Evolutionary conservation across 2,888 invertebrate genomes (phyloP).

Genomic region (Caenorhabditis sp.): DNA sequence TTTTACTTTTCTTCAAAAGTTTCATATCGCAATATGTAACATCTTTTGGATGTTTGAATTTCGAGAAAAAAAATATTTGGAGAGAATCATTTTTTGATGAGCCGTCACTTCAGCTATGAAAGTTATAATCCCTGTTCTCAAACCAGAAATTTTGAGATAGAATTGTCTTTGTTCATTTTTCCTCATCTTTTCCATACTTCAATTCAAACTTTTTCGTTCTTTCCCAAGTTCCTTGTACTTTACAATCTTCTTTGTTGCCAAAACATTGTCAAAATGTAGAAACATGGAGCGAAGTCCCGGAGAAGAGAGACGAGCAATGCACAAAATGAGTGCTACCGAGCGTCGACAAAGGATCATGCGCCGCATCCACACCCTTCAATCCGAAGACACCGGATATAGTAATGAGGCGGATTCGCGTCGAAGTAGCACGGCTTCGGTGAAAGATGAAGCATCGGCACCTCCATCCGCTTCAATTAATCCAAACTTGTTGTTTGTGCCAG

Average conservation of each 20-base stretch:
- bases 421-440: slow-evolving; percentile 62
- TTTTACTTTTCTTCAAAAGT: neutral
- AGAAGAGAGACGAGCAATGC: slow-evolving; percentile 52
- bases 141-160: neutral
- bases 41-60: slow-evolving; percentile 3
- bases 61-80: too few species aligned
- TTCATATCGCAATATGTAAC: neutral
- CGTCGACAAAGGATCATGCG: slow-evolving; percentile 75
- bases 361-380: slow-evolving; percentile 74
- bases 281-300: slow-evolving; percentile 47
- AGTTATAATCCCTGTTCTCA: too few species aligned
- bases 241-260: neutral
- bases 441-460: slow-evolving; percentile 53
- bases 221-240: neutral
- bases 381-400: slow-evolving; percentile 71
- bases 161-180: neutral
- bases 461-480: slow-evolving; percentile 67
- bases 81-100: neutral
- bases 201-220: neutral
- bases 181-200: neutral
- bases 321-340: slow-evolving; percentile 70
- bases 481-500: slow-evolving; percentile 72
- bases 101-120: too few species aligned
- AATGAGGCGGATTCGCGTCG: slow-evolving; percentile 63
- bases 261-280: slow-evolving; percentile 1